Evolutionary conservation across 2,113 vertebrate species (phyloP).

Genomic region (Eubucco bourcierii): DNA sequence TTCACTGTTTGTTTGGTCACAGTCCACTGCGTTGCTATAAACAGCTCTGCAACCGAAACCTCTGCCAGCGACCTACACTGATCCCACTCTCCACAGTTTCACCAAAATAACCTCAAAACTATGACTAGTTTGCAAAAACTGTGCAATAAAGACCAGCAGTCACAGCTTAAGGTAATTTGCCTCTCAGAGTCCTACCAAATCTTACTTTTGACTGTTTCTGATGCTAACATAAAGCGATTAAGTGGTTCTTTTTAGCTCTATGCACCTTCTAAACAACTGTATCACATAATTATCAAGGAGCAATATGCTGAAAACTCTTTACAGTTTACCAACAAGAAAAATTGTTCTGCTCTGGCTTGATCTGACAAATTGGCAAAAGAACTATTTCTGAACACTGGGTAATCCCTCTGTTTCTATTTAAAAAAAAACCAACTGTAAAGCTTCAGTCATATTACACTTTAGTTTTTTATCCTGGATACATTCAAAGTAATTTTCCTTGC

Average conservation of each 20-base stretch:
- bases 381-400: conserved; percentile 57
- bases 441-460: conserved; percentile 82
- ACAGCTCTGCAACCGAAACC: conserved; percentile 70
- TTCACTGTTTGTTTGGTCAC: conserved; percentile 69
- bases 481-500: conserved; percentile 91
- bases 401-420: conserved; percentile 73
- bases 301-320: conserved; percentile 76
- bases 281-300: conserved; percentile 76
- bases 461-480: conserved; percentile 88
- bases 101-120: conserved; percentile 69
- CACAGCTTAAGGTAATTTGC: conserved; percentile 69
- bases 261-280: conserved; percentile 75
- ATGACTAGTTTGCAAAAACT: conserved; percentile 27
- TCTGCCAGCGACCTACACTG: conserved; percentile 68
- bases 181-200: conserved; percentile 66
- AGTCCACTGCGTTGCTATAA: conserved; percentile 64
- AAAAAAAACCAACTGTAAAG: conserved; percentile 73
- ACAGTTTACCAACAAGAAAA: conserved; percentile 72
- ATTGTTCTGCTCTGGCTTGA: conserved; percentile 70
- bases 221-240: conserved; percentile 71
- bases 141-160: conserved; percentile 44
- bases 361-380: conserved; percentile 74
- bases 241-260: conserved; percentile 76
- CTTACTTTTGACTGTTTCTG: conserved; percentile 62
- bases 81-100: conserved; percentile 69